Base-by-base conservation (phyloP, 2,888 invertebrate species). In the Coelinius sp. region DNA sequence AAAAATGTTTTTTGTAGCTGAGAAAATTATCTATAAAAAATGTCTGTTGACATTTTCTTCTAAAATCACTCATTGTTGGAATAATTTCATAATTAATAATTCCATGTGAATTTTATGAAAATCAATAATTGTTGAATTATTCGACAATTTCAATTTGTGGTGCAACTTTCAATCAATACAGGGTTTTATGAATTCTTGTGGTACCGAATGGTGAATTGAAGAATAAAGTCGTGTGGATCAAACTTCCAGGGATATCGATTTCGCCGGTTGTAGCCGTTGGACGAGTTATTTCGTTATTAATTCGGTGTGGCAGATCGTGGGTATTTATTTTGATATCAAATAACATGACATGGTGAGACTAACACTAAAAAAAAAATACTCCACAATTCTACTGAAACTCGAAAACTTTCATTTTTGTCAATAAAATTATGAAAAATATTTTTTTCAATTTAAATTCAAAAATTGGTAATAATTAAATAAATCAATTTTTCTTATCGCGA, bases 281-380 rank as follows among this genome's bases (percentile, higher is more conserved):
- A 78, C 73, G 75, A 76, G 73, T 74, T 73, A 74, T 73, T 74
- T 67, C 72, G 68, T 68, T 76, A 78, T 79, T 80, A 79, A 82
- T 82, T 81, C 71, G 77, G 75, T 59, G 68, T 76, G 82, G 79
- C 82, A 75, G 78, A 66, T 74, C 46, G 49, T 35, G 20, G 27
- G 35, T 77, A 81, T 83, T 83, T 80, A 79, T 81, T 80, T 80
- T 80, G 82, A 81, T 83, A 84, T 79, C 73, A 74, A 80, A 83
- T 75, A 78, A 73, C 44, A 6, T 25, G 63, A 38, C 1, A 41
- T 59, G 25, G 49, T 1, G 20, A 22, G 22, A 24, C 27, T 20
- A 20, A 8, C 8, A 46, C 27, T 38, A 56, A 22, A 22, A 56
- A 53, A 56, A 22, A 22, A 56, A 31, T 59, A 20, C 41, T 70